Conservation (phyloP, 1,140 invertebrate species). For the Elymnias hypermnestra region DNA sequence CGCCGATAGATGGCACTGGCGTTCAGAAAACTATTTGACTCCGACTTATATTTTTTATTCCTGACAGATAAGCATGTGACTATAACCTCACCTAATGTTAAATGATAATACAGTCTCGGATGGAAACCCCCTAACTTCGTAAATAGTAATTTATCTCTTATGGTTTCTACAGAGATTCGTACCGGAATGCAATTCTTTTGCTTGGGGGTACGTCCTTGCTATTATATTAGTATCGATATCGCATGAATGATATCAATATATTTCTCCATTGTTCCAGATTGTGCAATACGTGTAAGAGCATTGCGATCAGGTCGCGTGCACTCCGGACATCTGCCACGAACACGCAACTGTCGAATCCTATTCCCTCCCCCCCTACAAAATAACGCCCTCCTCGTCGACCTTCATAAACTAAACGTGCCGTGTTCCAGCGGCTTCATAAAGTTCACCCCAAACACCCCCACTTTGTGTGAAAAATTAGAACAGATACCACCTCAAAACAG, state of each 20-base stretch:
- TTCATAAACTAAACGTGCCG: conserved; percentile 79
- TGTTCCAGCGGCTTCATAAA: conserved; percentile 76
- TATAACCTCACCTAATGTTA: no score
- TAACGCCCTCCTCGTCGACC: conserved; percentile 77
- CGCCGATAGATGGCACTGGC: no score
- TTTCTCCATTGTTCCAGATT: conserved; percentile 59
- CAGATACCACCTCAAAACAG: conserved; percentile 76
- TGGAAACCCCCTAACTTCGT: no score
- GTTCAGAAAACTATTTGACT: no score
- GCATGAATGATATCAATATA: not conserved
- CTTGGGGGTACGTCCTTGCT: no score
- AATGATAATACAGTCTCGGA: no score
- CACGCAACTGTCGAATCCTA: conserved; percentile 52
- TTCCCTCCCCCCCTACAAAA: conserved; percentile 47
- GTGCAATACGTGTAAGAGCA: conserved; percentile 51
- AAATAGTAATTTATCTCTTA: no score
- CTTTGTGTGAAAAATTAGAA: conserved; percentile 80
- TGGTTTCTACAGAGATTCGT: no score
- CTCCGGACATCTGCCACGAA: conserved; percentile 55
- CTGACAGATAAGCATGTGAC: no score
- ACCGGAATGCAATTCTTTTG: no score
- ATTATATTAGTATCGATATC: no score
- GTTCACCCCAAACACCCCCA: conserved; percentile 64
- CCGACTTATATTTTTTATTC: no score
- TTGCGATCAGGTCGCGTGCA: conserved; percentile 45